These are phyloP conservation scores for Poliocrania exsul DNA, from an alignment of 2,797 vertebrate species.

Conservation along the genomic window DNA sequence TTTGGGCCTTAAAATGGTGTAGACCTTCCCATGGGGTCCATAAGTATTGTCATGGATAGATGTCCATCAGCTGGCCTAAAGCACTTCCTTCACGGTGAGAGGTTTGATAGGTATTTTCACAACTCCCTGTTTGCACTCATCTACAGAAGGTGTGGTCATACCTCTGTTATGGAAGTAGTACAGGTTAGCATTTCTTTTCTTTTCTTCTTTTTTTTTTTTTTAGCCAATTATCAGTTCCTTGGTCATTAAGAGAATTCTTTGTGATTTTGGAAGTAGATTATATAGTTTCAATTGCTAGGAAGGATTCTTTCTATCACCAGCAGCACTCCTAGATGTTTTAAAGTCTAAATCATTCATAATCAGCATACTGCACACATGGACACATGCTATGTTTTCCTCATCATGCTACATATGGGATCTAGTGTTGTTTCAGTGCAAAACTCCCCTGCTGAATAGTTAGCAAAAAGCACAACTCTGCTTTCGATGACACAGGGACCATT, in stretches of 20 bases:
- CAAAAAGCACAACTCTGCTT: background rate
- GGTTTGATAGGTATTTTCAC: background rate
- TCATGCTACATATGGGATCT: background rate
- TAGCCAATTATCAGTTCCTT: background rate
- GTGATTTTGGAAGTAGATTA: background rate
- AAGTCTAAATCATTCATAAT: background rate
- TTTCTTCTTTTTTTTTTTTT: background rate
- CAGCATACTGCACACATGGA: fast-evolving
- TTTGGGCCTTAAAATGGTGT: background rate
- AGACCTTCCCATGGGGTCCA: background rate
- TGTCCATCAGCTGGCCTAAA: background rate
- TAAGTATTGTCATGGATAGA: background rate
- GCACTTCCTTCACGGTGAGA: background rate
- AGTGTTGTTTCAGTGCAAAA: background rate
- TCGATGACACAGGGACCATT: background rate
- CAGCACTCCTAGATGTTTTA: background rate
- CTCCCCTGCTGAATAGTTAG: background rate
- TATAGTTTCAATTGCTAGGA: background rate
- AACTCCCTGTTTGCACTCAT: background rate
- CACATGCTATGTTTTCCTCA: background rate
- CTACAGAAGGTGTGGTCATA: background rate
- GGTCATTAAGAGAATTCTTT: background rate
- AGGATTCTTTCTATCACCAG: background rate
- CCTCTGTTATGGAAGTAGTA: background rate
- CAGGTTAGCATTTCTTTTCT: too few relatives aligned